Evolutionary conservation across 2,113 vertebrate genomes (phyloP).

Genomic region (Microcebus lehilahytsara): DNA sequence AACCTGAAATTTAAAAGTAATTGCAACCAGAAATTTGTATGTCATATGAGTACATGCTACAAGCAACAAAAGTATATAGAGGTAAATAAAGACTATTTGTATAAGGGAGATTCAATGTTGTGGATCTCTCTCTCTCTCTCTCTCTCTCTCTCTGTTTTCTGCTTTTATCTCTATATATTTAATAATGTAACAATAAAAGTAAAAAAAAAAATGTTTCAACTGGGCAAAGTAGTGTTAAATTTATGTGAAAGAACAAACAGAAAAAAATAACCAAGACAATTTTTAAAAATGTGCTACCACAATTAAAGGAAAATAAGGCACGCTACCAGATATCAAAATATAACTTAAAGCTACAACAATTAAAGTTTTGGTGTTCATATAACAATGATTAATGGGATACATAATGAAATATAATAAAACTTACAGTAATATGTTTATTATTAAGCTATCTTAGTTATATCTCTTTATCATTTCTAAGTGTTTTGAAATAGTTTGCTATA

Average conservation of each 20-base stretch:
- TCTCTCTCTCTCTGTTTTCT: not conserved
- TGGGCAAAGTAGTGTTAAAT: not conserved
- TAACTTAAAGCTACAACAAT: not conserved
- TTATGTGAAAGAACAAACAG: not conserved
- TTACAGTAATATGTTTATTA: not conserved
- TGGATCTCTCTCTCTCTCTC: not conserved
- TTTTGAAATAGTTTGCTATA: slow-evolving; percentile 2
- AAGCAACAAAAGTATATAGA: not conserved
- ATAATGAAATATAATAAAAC: not conserved
- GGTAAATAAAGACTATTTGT: not conserved
- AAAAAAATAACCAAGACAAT: not conserved
- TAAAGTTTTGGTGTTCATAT: not conserved
- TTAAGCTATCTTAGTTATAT: slow-evolving; percentile 1
- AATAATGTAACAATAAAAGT: not conserved
- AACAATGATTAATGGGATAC: not conserved
- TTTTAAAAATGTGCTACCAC: not conserved
- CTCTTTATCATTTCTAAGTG: slow-evolving; percentile 9
- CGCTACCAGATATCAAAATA: not conserved
- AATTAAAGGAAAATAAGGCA: not conserved
- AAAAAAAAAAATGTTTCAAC: not conserved
- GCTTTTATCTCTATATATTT: not conserved
- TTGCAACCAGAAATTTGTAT: not conserved
- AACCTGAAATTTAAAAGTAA: not conserved
- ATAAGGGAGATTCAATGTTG: not conserved
- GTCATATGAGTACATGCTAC: not conserved